phyloP scores from a whole-genome alignment of 2,797 vertebrate species.

The Vipera ursinii region DNA sequence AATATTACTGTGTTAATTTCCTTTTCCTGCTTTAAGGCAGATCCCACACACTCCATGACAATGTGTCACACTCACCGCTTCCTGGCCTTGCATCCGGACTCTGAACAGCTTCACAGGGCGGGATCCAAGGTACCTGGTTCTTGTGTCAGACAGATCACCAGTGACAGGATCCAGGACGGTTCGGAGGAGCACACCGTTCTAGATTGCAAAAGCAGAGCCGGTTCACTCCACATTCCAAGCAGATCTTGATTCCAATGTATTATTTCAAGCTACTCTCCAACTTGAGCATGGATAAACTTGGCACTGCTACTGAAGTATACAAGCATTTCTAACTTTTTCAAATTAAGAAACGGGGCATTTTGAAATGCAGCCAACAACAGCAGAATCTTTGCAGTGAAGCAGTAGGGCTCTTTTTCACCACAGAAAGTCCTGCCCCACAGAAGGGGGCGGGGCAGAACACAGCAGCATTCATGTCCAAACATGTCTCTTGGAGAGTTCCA shows the following conservation, averaged over 20 bases:
- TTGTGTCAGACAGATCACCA: constrained; percentile 93
- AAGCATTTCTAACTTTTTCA: not conserved
- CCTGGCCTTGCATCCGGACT: constrained; percentile 96
- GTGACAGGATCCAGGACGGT: constrained; percentile 96
- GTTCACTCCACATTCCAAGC: not conserved
- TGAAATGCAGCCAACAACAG: not conserved
- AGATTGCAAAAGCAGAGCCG: not conserved
- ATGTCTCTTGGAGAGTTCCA: too few relatives aligned
- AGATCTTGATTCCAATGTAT: not conserved
- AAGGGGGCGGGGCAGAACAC: not conserved
- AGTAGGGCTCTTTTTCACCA: not conserved
- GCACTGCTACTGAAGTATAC: not conserved
- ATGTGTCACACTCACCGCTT: constrained; percentile 83
- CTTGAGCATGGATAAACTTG: not conserved
- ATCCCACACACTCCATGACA: not conserved
- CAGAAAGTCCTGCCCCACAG: not conserved
- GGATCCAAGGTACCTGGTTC: constrained; percentile 93
- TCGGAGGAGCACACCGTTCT: constrained; percentile 94
- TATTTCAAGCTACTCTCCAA: not conserved
- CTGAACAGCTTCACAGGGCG: constrained; percentile 96
- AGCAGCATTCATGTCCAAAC: not conserved
- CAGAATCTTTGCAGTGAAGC: too few relatives aligned
- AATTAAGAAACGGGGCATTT: not conserved
- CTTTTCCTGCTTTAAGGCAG: not conserved
- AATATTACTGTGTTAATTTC: too few relatives aligned